Conservation (phyloP, 2,797 vertebrate genomes). For the Cercopithecus hamlyni region DNA sequence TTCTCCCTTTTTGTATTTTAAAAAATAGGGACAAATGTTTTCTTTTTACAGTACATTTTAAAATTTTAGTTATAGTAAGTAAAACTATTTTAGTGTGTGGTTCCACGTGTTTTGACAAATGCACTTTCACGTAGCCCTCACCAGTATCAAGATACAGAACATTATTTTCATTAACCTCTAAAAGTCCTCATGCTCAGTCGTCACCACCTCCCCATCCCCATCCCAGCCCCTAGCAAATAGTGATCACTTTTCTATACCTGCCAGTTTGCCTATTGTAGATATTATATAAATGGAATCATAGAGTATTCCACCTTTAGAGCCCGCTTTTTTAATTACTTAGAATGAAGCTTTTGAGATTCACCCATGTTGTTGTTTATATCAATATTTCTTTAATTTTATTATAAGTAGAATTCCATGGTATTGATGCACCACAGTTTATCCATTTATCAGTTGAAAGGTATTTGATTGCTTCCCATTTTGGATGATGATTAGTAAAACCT, state of each 20-base stretch:
- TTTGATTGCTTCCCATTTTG: not conserved
- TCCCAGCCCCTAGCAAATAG: not conserved
- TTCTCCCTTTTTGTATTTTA: not conserved
- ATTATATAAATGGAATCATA: not conserved
- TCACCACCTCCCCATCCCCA: not conserved
- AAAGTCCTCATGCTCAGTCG: not conserved
- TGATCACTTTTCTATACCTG: too few species aligned
- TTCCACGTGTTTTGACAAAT: not conserved
- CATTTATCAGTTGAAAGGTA: too few species aligned
- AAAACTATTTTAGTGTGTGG: not conserved
- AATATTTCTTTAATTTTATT: not conserved
- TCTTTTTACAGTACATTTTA: not conserved
- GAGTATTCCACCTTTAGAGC: not conserved
- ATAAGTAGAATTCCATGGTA: not conserved
- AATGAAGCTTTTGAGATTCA: not conserved
- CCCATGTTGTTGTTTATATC: not conserved
- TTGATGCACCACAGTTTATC: not conserved
- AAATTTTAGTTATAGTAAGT: not conserved
- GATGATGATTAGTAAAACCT: not conserved
- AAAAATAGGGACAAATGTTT: not conserved
- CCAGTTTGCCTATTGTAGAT: not conserved
- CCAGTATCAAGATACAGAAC: not conserved
- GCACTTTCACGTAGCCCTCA: not conserved
- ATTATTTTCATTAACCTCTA: not conserved
- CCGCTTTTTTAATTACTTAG: too few species aligned